Evolutionary conservation across 1,140 invertebrate genomes (phyloP), one percentile per base, ranked within the genome.

Genomic region (Macrotrachela quadricornifera): DNA sequence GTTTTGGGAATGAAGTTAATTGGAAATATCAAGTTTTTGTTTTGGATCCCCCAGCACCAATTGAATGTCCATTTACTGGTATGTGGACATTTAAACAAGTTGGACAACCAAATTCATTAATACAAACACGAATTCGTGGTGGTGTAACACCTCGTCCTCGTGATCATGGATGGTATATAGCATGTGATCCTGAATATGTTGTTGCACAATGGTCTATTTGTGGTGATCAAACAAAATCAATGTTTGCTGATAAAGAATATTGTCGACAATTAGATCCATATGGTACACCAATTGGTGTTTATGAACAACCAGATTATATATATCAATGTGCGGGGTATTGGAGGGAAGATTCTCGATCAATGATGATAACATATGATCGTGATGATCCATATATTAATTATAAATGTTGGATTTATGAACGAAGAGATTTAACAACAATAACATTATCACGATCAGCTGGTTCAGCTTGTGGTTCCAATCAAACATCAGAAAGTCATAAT

Each of bases 31-130:
- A 36, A n/a, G 49, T 46, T 3, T 49, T 46, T 18, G 47, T 54
- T 1, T 41, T 54, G 18, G 48, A 54, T 46, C 53, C 53, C 18
- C 53, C 53, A 30, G 53, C 53, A 10, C 43, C 53, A 13, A 54
- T 46, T 14, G 53, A 54, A 44, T 54, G 53, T 54, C 53, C 53
- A 17, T 54, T 54, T 21, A 54, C 53, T 13, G 53, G 53, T 18
- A 54, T 54, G 17, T 54, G 18, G 30, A 44, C 40, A 21, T 54
- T 54, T 30, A 54, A 44, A 49, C 53, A 54, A 49, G 42, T 15
- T 10, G 53, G 53, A 14, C 53, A 54, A 44, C 1, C 11, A 0
- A 42, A 46, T 1, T 41, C 37, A 36, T 16, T 49, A 15, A 36
- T 54, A 12, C 42, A 30, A 39, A 54, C 53, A n/a, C 15, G 53